phyloP scores from a whole-genome alignment of 2,888 invertebrate species.

The Autographa gamma region DNA sequence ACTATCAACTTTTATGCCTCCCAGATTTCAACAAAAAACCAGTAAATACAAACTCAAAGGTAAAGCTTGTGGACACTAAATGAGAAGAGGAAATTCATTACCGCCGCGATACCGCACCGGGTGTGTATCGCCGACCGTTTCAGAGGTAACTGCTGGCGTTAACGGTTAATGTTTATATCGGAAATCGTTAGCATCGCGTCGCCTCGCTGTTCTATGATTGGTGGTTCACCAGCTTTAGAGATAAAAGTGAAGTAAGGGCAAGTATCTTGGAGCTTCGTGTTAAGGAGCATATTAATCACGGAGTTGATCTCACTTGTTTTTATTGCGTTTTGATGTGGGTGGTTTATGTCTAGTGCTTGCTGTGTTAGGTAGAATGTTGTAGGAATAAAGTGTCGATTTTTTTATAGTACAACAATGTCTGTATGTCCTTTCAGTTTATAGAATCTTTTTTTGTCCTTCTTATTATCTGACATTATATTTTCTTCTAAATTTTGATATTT shows the following conservation, averaged over 20 bases:
- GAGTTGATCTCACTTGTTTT: neutral
- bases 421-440: too few relatives aligned
- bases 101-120: constrained; percentile 63
- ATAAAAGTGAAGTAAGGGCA: constrained; percentile 60
- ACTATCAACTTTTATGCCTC: constrained; percentile 51
- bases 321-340: constrained; percentile 1
- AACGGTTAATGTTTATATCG: constrained; percentile 77
- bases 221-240: constrained; percentile 71
- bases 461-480: too few relatives aligned
- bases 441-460: too few relatives aligned
- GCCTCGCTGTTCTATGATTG: constrained; percentile 78
- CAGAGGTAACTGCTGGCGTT: constrained; percentile 73
- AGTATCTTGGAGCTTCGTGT: constrained; percentile 23
- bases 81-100: constrained; percentile 81
- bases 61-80: constrained; percentile 70
- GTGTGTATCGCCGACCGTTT: constrained; percentile 72
- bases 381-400: neutral
- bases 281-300: constrained; percentile 31
- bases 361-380: neutral
- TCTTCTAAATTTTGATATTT: too few relatives aligned
- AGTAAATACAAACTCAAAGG: constrained; percentile 55
- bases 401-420: too few relatives aligned
- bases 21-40: constrained; percentile 49
- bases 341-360: neutral
- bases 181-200: constrained; percentile 79